phyloP scores from a whole-genome alignment of 2,888 invertebrate species.

The Cephus nigrinus region DNA sequence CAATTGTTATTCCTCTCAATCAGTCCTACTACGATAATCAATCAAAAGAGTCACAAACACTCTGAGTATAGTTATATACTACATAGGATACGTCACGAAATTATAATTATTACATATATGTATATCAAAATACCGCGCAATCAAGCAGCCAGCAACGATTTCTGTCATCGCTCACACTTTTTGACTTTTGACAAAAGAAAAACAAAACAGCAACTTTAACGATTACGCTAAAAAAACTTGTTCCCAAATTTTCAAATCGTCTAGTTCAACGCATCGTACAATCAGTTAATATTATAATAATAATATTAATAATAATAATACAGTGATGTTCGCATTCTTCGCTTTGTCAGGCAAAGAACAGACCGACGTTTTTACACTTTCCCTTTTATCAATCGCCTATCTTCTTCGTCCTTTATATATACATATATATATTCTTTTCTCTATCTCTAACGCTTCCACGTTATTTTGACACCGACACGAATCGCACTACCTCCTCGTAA shows the following conservation, averaged over 20 bases:
- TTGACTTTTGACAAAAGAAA: constrained; percentile 27
- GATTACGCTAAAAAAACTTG: constrained; percentile 14
- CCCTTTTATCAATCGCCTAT: neutral
- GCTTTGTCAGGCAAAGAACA: neutral
- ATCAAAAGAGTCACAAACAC: neutral
- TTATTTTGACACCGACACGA: constrained; percentile 48
- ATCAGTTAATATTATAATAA: constrained; percentile 1
- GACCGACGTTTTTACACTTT: neutral
- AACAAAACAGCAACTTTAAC: neutral
- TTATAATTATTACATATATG: neutral
- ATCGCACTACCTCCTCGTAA: constrained; percentile 60
- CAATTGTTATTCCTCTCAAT: neutral
- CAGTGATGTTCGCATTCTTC: neutral
- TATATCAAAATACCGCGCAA: neutral
- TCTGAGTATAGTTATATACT: neutral
- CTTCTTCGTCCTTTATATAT: neutral
- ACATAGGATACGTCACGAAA: neutral
- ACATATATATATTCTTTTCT: constrained; percentile 13
- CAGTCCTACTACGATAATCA: neutral
- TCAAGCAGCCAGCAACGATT: constrained; percentile 37
- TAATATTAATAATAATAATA: neutral
- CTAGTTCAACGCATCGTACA: constrained; percentile 35
- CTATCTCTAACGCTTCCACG: neutral
- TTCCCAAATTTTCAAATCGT: constrained; percentile 57
- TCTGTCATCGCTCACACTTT: constrained; percentile 34